Evolutionary conservation across 1,140 invertebrate genomes (phyloP), one percentile per base, ranked within the genome.

Genomic region (Saccostrea cuccullata): DNA sequence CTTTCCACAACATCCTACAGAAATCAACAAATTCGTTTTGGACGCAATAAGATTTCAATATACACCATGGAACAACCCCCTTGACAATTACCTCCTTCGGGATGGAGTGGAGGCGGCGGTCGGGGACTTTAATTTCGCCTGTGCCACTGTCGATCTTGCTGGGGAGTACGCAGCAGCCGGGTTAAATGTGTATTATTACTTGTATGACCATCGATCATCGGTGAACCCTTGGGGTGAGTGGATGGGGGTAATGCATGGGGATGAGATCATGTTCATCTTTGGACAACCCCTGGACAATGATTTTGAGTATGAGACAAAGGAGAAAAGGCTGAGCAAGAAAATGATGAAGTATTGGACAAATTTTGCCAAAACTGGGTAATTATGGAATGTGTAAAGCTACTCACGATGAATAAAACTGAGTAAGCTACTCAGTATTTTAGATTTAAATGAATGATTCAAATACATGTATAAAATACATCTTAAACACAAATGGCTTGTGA

Each of bases 61-160:
- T 95, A 98, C 98, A 0, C 97, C 98, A 95, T 99, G 98, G 98
- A 94, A 97, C 67, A 97, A 97, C 92, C 97, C 97, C 0, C 97
- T 98, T 87, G 97, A 99, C 95, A 96, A 97, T 0, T 96, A 97
- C 30, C 96, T 96, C 87, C 98, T 98, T 94, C 96, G 97, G 73
- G 96, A 98, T 93, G 97, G 97, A 15, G 95, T 99, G 47, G 98
- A 98, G 93, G 98, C 98, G 94, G 98, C 99, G 95, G 98, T 99
- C n/a, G 98, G 98, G 3, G 99, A 99, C 95, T 98, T 98, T 93
- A 98, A 99, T 91, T 99, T 99, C 94, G 98, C 98, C 0, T 99
- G 99, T 95, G 97, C 97, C 92, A 97, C 99, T 55, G 98, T 99
- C 94, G 97, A 99, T 93, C 98, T 98, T 92, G 98, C 98, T 1